Percentiles rank a stretch among this genome's conserved stretches.
Evolutionary conservation across 1,140 invertebrate genomes (phyloP).

Genomic region (Dendrolimus punctatus): DNA sequence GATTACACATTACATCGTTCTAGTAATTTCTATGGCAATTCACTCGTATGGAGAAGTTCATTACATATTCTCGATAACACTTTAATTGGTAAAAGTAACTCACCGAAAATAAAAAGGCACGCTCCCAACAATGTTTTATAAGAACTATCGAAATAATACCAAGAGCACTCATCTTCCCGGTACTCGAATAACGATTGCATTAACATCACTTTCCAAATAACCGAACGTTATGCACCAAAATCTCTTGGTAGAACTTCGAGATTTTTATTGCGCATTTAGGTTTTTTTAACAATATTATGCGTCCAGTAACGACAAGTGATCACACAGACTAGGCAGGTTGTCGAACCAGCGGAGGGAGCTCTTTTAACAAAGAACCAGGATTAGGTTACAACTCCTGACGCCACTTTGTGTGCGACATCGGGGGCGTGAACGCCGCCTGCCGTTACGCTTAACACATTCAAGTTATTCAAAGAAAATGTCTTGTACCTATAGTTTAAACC

Average conservation of each 20-base stretch:
- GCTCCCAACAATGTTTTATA: conserved; percentile 67
- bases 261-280: conserved; percentile 30
- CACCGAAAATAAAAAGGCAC: conserved; percentile 68
- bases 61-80: background rate
- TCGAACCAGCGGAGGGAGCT: conserved; percentile 31
- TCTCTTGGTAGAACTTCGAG: conserved; percentile 8
- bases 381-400: conserved; percentile 35
- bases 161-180: conserved; percentile 64
- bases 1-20: background rate
- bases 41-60: background rate
- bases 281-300: conserved; percentile 24
- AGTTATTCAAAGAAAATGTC: background rate
- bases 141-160: conserved; percentile 69
- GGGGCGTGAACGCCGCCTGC: conserved; percentile 31
- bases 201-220: conserved; percentile 16
- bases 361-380: conserved; percentile 35
- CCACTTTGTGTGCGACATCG: conserved; percentile 40
- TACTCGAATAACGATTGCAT: conserved; percentile 37
- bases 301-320: conserved; percentile 48
- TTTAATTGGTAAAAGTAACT: conserved; percentile 22
- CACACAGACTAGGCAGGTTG: conserved; percentile 54
- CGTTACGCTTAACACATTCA: conserved; percentile 17
- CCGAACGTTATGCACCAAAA: conserved; percentile 38
- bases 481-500: background rate
- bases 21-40: background rate